A percentile compares a stretch with the other conserved stretches of the same genome.
Conservation (phyloP, 1,140 invertebrate genomes). For the Elysia chlorotica region DNA sequence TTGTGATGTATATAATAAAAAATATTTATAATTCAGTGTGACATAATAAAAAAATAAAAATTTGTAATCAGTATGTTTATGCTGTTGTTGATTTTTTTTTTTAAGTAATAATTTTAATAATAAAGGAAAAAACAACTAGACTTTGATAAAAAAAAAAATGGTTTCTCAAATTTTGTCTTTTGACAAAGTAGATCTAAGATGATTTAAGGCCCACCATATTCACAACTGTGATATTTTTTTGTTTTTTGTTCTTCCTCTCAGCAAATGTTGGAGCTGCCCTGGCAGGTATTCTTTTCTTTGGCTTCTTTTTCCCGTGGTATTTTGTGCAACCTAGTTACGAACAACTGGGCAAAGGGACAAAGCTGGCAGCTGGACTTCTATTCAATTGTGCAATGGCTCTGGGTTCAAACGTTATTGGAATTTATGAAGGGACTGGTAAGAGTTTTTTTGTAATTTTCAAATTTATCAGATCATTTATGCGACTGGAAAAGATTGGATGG, state of each 20-base stretch:
- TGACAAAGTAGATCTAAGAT: not conserved
- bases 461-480: too few relatives aligned
- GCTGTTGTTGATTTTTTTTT: not conserved
- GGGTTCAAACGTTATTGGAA: conserved; percentile 58
- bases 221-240: not conserved
- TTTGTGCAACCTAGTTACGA: conserved; percentile 70
- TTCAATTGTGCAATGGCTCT: conserved; percentile 56
- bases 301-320: conserved; percentile 60
- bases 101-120: not conserved
- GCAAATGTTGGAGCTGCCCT: conserved; percentile 57
- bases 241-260: conserved; percentile 21
- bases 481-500: too few relatives aligned
- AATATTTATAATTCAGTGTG: not conserved
- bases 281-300: conserved; percentile 55
- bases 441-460: not conserved
- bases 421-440: conserved; percentile 63
- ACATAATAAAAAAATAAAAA: too few relatives aligned
- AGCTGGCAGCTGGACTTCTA: conserved; percentile 46
- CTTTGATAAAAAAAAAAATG: not conserved
- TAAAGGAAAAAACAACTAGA: not conserved
- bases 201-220: not conserved
- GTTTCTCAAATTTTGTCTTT: not conserved
- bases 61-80: too few relatives aligned
- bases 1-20: not conserved
- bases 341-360: conserved; percentile 38